These are phyloP conservation scores for Manis javanica DNA, from an alignment of 2,797 vertebrate species.

Conservation along the genomic window DNA sequence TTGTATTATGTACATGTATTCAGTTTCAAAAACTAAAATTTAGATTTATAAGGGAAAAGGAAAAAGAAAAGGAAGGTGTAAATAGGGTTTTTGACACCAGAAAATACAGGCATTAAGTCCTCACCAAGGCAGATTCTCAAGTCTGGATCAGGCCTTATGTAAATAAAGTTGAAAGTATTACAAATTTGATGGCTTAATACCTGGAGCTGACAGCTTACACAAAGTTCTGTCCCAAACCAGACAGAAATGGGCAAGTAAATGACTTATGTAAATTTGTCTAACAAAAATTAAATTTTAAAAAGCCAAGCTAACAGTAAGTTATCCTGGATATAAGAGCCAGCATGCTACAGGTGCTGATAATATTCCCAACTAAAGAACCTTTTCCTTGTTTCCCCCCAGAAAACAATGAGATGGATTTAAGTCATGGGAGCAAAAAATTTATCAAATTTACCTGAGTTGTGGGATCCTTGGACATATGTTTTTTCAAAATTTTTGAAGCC, in stretches of 20 bases:
- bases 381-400: conserved; percentile 16
- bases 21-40: conserved; percentile 43
- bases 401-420: conserved; percentile 46
- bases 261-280: not conserved
- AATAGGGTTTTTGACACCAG: conserved; percentile 35
- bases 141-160: not conserved
- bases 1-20: not conserved
- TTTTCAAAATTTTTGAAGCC: conserved; percentile 86
- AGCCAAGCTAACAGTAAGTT: not conserved
- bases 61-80: not conserved
- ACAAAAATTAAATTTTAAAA: conserved; percentile 27
- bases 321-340: conserved; percentile 14
- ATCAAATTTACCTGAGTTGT: conserved; percentile 83
- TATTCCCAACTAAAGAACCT: conserved; percentile 29
- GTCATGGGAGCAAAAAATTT: conserved; percentile 55
- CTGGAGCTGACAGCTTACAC: not conserved
- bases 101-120: not conserved
- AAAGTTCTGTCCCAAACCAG: conserved; percentile 26
- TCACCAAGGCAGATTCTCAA: conserved; percentile 9
- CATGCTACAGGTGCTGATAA: not conserved
- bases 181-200: not conserved
- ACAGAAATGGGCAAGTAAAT: conserved; percentile 40
- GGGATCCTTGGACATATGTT: conserved; percentile 83
- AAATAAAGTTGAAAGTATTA: not conserved
- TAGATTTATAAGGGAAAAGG: conserved; percentile 12